These are phyloP conservation scores for Disparrhopalites patrizii DNA, from an alignment of 2,888 invertebrate genomes.

Conservation along the genomic window DNA sequence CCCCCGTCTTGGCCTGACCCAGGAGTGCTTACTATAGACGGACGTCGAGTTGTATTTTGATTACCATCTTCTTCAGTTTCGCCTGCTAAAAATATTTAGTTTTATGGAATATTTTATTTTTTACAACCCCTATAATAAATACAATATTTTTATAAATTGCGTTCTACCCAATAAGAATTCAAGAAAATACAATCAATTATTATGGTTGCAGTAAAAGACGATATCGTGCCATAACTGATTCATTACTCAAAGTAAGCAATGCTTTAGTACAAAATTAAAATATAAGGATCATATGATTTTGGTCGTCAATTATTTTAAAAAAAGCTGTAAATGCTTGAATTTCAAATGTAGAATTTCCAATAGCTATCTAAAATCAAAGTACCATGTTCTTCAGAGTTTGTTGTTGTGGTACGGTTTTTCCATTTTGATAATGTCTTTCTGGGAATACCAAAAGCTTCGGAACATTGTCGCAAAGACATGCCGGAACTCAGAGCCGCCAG, in stretches of 20 bases:
- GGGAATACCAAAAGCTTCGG: constrained; percentile 45
- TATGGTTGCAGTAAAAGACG: neutral
- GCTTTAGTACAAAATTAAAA: too few species aligned
- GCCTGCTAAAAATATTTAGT: constrained; percentile 1
- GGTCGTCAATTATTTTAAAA: too few species aligned
- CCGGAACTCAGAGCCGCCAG: constrained; percentile 43
- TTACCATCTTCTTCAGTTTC: constrained; percentile 16
- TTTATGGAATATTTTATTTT: neutral
- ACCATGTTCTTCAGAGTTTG: constrained; percentile 21
- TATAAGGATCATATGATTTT: too few species aligned
- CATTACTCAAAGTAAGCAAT: too few species aligned
- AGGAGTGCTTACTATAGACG: neutral
- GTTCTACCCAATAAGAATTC: too few species aligned
- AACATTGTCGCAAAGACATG: constrained; percentile 44
- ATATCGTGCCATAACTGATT: too few species aligned
- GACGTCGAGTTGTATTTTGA: neutral
- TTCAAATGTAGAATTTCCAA: neutral
- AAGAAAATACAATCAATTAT: neutral
- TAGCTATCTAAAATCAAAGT: neutral
- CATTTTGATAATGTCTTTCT: constrained; percentile 47
- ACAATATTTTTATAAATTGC: neutral
- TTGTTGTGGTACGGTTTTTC: constrained; percentile 37
- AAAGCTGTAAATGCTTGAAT: neutral
- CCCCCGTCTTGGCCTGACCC: constrained; percentile 31
- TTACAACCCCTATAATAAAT: neutral